These are phyloP conservation scores for Porites rus DNA, from an alignment of 92 coral and sea anemone genomes.

Conservation along the genomic window DNA sequence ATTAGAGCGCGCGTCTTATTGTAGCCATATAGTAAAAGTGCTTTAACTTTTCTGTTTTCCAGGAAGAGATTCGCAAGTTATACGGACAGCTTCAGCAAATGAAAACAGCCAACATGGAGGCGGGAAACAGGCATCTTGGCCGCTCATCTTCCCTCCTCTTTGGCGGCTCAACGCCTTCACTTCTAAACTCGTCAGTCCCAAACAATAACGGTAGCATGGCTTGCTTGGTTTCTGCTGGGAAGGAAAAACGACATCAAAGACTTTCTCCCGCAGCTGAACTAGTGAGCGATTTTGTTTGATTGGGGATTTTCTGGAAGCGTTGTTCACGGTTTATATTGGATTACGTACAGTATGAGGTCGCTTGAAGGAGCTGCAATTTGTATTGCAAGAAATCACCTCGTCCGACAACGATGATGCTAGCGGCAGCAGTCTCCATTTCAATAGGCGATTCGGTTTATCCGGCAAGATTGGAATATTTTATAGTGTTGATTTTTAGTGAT, in stretches of 20 bases:
- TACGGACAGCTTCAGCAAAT: slow-evolving; percentile 85
- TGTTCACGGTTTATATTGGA: not conserved
- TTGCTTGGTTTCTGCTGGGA: slow-evolving; percentile 27
- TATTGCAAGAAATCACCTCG: too few relatives aligned
- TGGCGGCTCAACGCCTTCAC: slow-evolving; percentile 61
- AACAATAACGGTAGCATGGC: slow-evolving; percentile 29
- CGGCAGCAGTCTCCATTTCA: too few relatives aligned
- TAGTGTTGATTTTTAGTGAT: too few relatives aligned
- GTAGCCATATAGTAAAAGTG: too few relatives aligned
- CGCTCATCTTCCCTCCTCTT: slow-evolving; percentile 64
- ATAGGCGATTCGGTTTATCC: too few relatives aligned
- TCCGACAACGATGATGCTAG: too few relatives aligned
- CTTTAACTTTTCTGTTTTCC: not conserved
- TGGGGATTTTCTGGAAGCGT: not conserved
- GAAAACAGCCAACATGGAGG: slow-evolving; percentile 86
- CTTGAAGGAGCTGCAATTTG: too few relatives aligned
- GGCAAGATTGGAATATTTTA: too few relatives aligned
- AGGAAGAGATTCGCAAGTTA: slow-evolving; percentile 88
- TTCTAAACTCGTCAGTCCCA: slow-evolving; percentile 13
- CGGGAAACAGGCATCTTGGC: slow-evolving; percentile 85
- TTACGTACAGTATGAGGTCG: not conserved
- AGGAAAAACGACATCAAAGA: slow-evolving; percentile 72
- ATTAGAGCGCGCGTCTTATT: too few relatives aligned
- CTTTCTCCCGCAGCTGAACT: slow-evolving; percentile 79
- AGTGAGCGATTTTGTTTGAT: slow-evolving; percentile 78